Percentiles rank a stretch among this genome's conserved stretches.
phyloP scores from a whole-genome alignment of 2,888 invertebrate genomes.

The Drosophila barbarae region DNA sequence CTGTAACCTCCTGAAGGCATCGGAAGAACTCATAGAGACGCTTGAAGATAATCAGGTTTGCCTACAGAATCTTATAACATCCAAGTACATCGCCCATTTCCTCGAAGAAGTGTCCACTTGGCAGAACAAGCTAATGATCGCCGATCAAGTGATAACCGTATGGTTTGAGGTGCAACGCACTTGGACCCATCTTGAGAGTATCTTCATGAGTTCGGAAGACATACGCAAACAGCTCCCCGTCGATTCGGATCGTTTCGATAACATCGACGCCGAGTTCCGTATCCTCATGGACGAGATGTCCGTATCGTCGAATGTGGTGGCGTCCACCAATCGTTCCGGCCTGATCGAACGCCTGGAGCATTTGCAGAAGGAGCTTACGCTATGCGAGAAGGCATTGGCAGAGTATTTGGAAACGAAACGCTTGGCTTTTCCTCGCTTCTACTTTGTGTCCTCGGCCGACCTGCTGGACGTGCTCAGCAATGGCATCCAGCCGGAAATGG shows the following conservation, averaged over 20 bases:
- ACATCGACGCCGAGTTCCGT: slow-evolving; percentile 94
- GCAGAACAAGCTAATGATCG: slow-evolving; percentile 94
- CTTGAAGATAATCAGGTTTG: slow-evolving; percentile 98
- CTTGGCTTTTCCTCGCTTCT: slow-evolving; percentile 96
- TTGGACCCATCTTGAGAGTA: slow-evolving; percentile 98
- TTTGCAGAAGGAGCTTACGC: slow-evolving; percentile 90
- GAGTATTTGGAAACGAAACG: slow-evolving; percentile 98
- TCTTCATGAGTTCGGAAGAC: slow-evolving; percentile 98
- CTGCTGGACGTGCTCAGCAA: slow-evolving; percentile 96
- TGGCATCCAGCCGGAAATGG: slow-evolving; percentile 94
- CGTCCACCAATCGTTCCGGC: slow-evolving; percentile 92
- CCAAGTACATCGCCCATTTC: slow-evolving; percentile 98
- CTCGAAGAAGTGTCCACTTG: slow-evolving; percentile 95
- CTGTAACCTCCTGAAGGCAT: slow-evolving; percentile 91
- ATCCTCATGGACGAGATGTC: slow-evolving; percentile 81
- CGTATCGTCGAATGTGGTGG: slow-evolving; percentile 87
- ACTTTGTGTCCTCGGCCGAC: slow-evolving; percentile 98
- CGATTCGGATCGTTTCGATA: slow-evolving; percentile 95
- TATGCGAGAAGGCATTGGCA: slow-evolving; percentile 97
- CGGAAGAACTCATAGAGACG: slow-evolving; percentile 97
- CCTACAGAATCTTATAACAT: slow-evolving; percentile 96
- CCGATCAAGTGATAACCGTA: slow-evolving; percentile 94
- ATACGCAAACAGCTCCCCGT: slow-evolving; percentile 96
- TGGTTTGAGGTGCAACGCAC: slow-evolving; percentile 98
- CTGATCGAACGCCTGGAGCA: slow-evolving; percentile 89